Base-by-base conservation (phyloP, 2,797 vertebrate genomes). In the Xiphophorus birchmanni region DNA sequence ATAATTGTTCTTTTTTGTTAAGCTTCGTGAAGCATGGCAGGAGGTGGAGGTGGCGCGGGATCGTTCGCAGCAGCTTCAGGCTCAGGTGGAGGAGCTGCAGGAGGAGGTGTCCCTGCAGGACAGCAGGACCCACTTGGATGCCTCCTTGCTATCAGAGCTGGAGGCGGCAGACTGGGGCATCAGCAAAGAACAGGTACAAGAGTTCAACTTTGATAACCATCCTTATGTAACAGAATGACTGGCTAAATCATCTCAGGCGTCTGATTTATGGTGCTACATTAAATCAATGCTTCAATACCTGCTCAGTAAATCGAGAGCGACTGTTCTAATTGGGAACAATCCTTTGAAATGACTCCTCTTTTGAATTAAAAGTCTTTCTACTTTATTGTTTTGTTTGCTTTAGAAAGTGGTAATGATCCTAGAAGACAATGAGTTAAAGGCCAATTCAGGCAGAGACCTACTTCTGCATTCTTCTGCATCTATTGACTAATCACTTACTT, bases 101-200 rank as follows among this genome's bases (percentile, higher is more conserved):
- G 95, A 96, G 83, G 93, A 95, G 82, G 77, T 90, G 78, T 94
- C 93, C 2, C 86, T 96, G 42, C 95, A 94, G 83, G 91, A 93
- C 23, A 83, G 84, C 80, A 87, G 84, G 69, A 93, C 85, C 78
- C 86, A 85, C 0, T 76, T 91, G 21, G 84, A 96, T 6, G 35
- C 84, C 1, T 96, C 96, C 18, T 89, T 97, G 73, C 87, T 95
- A 87, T 96, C 95, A 0, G 96, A 96, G 89, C 91, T 96, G 87
- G 93, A 92, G 48, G 79, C 76, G 1, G 65, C 87, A 0, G 81
- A 74, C 58, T 90, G 92, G 60, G 91, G 89, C 77, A 84, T 91
- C 77, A 82, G 91, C 84, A 95, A 88, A 83, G 91, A 95, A 78
- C 93, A 95, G 95, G 96, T 97, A 69, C n/a, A 65, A 67, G 13